A percentile compares a stretch with the other conserved stretches of the same genome.
phyloP scores from a whole-genome alignment of 2,888 invertebrate genomes.

The Meta bourneti region DNA sequence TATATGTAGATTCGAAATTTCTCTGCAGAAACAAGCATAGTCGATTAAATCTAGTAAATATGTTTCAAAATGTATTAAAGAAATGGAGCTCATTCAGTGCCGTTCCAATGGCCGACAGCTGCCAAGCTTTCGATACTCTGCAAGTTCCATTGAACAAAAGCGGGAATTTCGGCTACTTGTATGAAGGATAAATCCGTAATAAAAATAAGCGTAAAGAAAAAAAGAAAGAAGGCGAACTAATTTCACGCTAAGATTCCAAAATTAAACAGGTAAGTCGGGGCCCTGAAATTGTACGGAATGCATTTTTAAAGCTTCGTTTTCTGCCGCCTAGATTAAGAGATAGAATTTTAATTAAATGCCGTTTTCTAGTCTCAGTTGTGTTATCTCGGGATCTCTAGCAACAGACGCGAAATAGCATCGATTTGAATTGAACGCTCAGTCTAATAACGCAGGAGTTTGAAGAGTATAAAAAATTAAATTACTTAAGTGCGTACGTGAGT shows the following conservation, averaged over 20 bases:
- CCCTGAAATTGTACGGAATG: conserved; percentile 53
- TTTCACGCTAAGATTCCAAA: conserved; percentile 69
- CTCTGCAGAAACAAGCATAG: too few species aligned
- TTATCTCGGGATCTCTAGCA: conserved; percentile 43
- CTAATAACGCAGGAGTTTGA: neutral
- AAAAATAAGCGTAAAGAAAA: conserved; percentile 67
- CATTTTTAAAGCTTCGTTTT: conserved; percentile 62
- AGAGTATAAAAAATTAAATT: conserved; percentile 37
- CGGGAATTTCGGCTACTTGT: neutral
- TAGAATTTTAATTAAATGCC: conserved; percentile 72
- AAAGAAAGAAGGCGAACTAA: conserved; percentile 45
- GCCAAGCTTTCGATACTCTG: too few species aligned
- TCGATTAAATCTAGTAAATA: too few species aligned
- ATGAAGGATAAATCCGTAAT: conserved; percentile 11
- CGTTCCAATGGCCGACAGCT: too few species aligned
- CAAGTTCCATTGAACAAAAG: neutral
- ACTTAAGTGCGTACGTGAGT: conserved; percentile 8
- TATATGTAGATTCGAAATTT: too few species aligned
- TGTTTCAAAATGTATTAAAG: too few species aligned
- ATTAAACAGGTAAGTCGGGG: conserved; percentile 63
- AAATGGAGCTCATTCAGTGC: too few species aligned
- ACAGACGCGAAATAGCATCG: conserved; percentile 49
- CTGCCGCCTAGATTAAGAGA: conserved; percentile 59
- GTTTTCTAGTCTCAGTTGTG: conserved; percentile 5
- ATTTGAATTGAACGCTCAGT: conserved; percentile 28